phyloP scores from a whole-genome alignment of 2,113 vertebrate species.

The Eptesicus fuscus region DNA sequence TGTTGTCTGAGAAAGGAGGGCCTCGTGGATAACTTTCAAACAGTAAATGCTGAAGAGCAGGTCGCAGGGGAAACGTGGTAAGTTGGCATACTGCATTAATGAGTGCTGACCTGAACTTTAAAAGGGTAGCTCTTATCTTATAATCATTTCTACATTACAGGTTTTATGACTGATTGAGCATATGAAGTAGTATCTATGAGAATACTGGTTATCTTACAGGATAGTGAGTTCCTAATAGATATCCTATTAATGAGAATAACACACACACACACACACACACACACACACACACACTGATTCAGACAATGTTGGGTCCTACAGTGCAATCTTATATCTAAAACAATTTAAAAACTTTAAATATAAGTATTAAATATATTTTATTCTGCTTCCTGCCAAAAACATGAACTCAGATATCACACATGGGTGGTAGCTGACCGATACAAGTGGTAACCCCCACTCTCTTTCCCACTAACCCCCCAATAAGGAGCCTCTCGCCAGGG shows the following conservation, averaged over 20 bases:
- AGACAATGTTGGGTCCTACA: neutral
- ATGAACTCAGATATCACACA: neutral
- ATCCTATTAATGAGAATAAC: neutral
- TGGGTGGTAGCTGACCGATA: neutral
- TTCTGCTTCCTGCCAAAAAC: neutral
- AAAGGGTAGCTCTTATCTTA: neutral
- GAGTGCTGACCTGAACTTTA: slow-evolving; percentile 39
- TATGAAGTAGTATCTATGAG: neutral
- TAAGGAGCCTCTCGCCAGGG: neutral
- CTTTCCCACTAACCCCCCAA: neutral
- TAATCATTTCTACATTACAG: neutral
- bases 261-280: neutral
- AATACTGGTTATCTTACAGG: neutral
- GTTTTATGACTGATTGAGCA: neutral
- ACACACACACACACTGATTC: neutral
- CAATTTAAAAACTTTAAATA: neutral
- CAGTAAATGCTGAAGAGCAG: slow-evolving; percentile 24
- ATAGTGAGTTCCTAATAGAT: neutral
- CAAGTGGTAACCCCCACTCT: neutral
- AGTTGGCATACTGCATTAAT: neutral
- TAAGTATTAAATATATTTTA: neutral
- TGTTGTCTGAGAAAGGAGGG: neutral
- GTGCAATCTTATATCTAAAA: neutral
- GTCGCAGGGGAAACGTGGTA: neutral
- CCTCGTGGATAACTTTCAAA: neutral